Percentiles rank a stretch among this genome's conserved stretches.
Conservation (phyloP, 2,888 invertebrate species). For the Morpho helenor region DNA sequence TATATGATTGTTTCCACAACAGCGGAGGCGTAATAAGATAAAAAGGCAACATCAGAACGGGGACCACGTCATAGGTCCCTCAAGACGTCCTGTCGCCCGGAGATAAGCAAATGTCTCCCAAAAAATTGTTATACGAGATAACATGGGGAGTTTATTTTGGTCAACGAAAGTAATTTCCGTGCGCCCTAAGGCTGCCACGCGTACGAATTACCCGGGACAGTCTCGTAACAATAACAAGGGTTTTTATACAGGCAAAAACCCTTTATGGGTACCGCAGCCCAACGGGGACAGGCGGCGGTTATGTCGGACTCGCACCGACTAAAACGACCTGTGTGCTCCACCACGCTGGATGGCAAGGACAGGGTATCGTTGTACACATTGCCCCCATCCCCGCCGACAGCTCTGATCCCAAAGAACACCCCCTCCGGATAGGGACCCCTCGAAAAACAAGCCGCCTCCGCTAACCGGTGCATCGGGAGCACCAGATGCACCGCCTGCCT, state of each 20-base stretch:
- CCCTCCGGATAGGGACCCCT: too few relatives aligned
- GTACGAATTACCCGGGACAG: background rate
- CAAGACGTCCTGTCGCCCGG: background rate
- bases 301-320: too few relatives aligned
- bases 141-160: slow-evolving; percentile 2
- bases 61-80: slow-evolving; percentile 3
- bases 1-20: background rate
- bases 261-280: too few relatives aligned
- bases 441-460: too few relatives aligned
- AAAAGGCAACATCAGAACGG: slow-evolving; percentile 1
- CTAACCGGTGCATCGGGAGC: too few relatives aligned
- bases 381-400: too few relatives aligned
- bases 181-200: background rate
- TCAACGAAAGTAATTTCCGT: slow-evolving; percentile 9
- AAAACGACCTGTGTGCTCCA: too few relatives aligned
- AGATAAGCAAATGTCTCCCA: slow-evolving; percentile 1
- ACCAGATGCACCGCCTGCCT: too few relatives aligned
- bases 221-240: background rate
- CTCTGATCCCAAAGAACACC: too few relatives aligned
- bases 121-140: slow-evolving; percentile 9
- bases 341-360: too few relatives aligned
- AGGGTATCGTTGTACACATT: too few relatives aligned
- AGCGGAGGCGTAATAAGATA: slow-evolving; percentile 1
- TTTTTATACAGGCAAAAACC: background rate
- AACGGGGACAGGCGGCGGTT: too few relatives aligned